Conservation (phyloP, 1,140 invertebrate genomes). For the Formica selysi region DNA sequence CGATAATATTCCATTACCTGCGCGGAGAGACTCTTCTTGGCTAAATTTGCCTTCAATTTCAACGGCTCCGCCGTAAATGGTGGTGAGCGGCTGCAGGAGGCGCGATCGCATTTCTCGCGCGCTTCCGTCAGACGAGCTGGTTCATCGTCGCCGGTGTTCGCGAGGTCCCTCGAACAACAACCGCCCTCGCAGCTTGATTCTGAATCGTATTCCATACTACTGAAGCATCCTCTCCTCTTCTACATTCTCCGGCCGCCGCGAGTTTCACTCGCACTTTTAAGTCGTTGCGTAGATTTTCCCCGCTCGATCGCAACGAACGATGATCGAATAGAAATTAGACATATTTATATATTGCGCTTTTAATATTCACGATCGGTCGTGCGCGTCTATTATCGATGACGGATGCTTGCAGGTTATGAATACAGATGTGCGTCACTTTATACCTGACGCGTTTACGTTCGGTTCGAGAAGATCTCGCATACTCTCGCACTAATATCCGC, state of each 20-base stretch:
- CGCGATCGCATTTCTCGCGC: conserved; percentile 47
- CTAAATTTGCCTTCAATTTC: conserved; percentile 27
- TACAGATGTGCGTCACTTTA: conserved; percentile 29
- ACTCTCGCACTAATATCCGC: neutral
- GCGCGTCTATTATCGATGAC: conserved; percentile 15
- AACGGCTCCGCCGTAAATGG: conserved; percentile 49
- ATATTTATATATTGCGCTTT: neutral
- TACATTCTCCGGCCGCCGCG: neutral
- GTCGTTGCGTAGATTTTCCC: neutral
- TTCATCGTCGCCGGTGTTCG: conserved; percentile 57
- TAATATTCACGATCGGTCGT: neutral
- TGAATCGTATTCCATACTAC: conserved; percentile 83
- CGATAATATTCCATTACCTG: conserved; percentile 84
- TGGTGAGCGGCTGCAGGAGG: conserved; percentile 63
- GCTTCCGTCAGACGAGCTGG: conserved; percentile 40
- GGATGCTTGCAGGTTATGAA: conserved; percentile 13
- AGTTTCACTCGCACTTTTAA: neutral
- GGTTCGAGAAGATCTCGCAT: neutral
- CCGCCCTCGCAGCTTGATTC: conserved; percentile 79
- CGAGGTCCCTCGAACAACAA: conserved; percentile 66
- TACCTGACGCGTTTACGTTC: neutral
- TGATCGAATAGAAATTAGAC: no score
- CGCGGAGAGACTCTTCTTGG: conserved; percentile 77
- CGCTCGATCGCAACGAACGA: neutral
- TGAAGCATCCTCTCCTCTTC: conserved; percentile 9